A percentile compares a stretch with the other conserved stretches of the same genome.
These are phyloP conservation scores for Dasysyrphus tricinctus DNA, from an alignment of 2,888 invertebrate genomes.

Conservation along the genomic window DNA sequence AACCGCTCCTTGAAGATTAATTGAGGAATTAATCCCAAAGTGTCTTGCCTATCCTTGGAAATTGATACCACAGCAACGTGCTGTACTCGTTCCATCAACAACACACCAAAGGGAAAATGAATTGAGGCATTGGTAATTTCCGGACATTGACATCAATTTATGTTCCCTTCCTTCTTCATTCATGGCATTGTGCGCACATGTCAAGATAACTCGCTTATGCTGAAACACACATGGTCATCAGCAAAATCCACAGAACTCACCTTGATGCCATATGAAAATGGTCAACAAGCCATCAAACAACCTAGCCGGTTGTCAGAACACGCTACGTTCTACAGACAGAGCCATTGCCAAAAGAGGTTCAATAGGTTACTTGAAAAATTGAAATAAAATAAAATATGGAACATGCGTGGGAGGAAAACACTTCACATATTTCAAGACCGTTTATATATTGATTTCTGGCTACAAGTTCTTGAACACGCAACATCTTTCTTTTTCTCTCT, in stretches of 20 bases:
- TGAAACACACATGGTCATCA: conserved; percentile 8
- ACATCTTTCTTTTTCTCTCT: neutral
- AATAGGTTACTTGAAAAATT: conserved; percentile 27
- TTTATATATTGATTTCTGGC: conserved; percentile 41
- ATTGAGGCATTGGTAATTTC: conserved; percentile 27
- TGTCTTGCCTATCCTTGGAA: conserved; percentile 8
- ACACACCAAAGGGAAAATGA: neutral
- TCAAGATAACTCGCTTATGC: conserved; percentile 27
- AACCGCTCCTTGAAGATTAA: conserved; percentile 21
- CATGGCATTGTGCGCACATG: neutral
- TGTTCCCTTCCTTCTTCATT: conserved; percentile 10
- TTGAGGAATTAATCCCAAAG: neutral
- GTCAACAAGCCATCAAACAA: neutral
- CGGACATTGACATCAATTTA: conserved; percentile 65
- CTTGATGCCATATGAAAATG: conserved; percentile 1
- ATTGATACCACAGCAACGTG: conserved; percentile 3
- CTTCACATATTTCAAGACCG: neutral
- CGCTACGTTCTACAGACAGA: conserved; percentile 1
- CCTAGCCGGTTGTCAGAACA: no score
- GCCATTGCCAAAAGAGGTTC: conserved; percentile 45
- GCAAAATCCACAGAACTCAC: conserved; percentile 27
- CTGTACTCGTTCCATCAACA: neutral
- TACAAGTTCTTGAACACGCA: neutral
- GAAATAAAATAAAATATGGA: conserved; percentile 6
- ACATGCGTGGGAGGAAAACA: conserved; percentile 24